Conservation (phyloP, 2,113 vertebrate genomes). For the Mellivora capensis region DNA sequence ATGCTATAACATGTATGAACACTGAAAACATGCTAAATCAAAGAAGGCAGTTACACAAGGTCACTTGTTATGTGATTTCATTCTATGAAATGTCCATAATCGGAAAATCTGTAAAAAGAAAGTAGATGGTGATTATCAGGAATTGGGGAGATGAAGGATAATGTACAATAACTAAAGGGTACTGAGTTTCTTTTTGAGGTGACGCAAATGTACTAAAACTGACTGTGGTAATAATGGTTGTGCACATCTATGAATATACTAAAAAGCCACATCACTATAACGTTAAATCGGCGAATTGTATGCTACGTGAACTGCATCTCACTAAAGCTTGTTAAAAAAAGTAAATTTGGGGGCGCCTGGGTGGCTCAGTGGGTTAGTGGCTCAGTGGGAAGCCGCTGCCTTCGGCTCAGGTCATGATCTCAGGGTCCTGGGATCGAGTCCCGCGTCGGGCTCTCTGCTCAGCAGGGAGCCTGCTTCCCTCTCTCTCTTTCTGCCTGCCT, state of each 20-base stretch:
- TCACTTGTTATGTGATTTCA: background rate
- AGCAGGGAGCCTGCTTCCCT: too few species aligned
- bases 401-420: too few species aligned
- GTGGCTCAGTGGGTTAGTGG: too few species aligned
- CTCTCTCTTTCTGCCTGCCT: too few species aligned
- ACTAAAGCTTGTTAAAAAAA: background rate
- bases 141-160: background rate
- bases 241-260: background rate
- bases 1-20: too few species aligned
- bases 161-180: background rate
- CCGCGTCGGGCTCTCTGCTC: too few species aligned
- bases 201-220: background rate
- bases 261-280: background rate
- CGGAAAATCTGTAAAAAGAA: background rate
- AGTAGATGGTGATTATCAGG: background rate
- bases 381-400: too few species aligned
- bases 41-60: background rate
- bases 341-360: too few species aligned
- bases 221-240: background rate
- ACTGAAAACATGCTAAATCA: too few species aligned
- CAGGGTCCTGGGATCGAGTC: too few species aligned
- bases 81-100: background rate
- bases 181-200: background rate
- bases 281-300: background rate
- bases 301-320: background rate